phyloP scores from a whole-genome alignment of 2,888 invertebrate species.

The Rhagonycha lutea region DNA sequence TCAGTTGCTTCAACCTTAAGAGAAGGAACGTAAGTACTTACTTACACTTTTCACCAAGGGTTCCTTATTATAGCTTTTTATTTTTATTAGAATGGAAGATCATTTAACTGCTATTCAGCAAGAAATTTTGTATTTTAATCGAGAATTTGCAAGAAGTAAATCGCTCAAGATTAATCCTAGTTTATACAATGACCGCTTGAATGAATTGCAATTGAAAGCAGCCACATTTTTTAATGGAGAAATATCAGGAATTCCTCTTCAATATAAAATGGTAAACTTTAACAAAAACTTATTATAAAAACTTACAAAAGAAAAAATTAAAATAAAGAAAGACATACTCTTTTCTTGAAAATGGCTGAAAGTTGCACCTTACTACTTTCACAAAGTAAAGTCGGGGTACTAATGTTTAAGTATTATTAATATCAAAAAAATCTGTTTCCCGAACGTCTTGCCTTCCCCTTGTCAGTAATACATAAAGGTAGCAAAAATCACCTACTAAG shows the following conservation, averaged over 20 bases:
- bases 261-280: slow-evolving; percentile 61
- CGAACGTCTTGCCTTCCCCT: too few relatives aligned
- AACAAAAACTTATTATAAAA: background rate
- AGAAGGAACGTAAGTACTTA: slow-evolving; percentile 87
- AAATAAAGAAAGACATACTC: too few relatives aligned
- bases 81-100: slow-evolving; percentile 78
- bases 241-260: slow-evolving; percentile 84
- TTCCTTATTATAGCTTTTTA: background rate
- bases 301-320: too few relatives aligned
- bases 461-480: too few relatives aligned
- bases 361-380: too few relatives aligned
- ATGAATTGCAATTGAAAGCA: slow-evolving; percentile 92
- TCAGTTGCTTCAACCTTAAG: slow-evolving; percentile 95
- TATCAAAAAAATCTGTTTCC: too few relatives aligned
- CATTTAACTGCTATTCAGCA: slow-evolving; percentile 93
- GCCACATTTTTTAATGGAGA: slow-evolving; percentile 97
- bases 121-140: background rate
- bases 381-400: too few relatives aligned
- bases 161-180: slow-evolving; percentile 88
- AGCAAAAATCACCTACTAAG: too few relatives aligned
- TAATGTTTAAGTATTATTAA: too few relatives aligned
- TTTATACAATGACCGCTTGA: slow-evolving; percentile 95
- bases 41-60: background rate
- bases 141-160: slow-evolving; percentile 61
- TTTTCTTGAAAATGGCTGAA: too few relatives aligned